Evolutionary conservation across 1,140 invertebrate species (phyloP).

Genomic region (Brachionus paranguensis): DNA sequence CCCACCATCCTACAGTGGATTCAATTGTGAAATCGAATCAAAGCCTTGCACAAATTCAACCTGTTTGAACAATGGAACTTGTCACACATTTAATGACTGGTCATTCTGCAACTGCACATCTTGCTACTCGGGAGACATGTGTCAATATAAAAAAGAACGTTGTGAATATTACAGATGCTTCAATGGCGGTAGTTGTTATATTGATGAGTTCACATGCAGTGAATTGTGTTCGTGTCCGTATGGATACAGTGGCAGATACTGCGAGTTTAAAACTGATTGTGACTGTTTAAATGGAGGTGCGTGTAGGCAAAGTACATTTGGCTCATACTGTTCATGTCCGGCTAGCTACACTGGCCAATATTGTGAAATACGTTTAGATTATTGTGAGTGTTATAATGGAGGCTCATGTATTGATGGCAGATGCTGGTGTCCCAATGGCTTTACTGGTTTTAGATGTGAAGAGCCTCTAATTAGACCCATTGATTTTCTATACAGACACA

Average conservation of each 20-base stretch:
- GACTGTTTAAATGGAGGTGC: neutral
- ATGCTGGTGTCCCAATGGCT: constrained; percentile 40
- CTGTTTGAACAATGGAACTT: constrained; percentile 79
- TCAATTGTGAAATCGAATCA: constrained; percentile 68
- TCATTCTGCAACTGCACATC: neutral
- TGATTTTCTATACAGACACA: neutral
- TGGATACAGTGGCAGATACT: constrained; percentile 60
- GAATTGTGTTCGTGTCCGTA: constrained; percentile 60
- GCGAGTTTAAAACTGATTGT: constrained; percentile 44
- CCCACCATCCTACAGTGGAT: constrained; percentile 41
- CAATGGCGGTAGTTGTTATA: neutral
- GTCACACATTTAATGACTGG: constrained; percentile 48
- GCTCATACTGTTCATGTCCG: neutral
- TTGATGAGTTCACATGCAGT: constrained; percentile 41
- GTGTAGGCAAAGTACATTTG: neutral
- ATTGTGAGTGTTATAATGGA: constrained; percentile 71
- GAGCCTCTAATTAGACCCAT: neutral
- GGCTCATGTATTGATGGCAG: constrained; percentile 66
- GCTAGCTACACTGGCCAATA: neutral
- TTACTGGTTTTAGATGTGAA: constrained; percentile 40
- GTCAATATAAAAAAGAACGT: neutral
- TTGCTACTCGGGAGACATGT: neutral
- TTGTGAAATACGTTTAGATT: constrained; percentile 8
- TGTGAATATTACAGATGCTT: neutral
- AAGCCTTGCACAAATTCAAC: constrained; percentile 73